Conservation (phyloP, 2,797 vertebrate species). For the Bradypodion ventrale region DNA sequence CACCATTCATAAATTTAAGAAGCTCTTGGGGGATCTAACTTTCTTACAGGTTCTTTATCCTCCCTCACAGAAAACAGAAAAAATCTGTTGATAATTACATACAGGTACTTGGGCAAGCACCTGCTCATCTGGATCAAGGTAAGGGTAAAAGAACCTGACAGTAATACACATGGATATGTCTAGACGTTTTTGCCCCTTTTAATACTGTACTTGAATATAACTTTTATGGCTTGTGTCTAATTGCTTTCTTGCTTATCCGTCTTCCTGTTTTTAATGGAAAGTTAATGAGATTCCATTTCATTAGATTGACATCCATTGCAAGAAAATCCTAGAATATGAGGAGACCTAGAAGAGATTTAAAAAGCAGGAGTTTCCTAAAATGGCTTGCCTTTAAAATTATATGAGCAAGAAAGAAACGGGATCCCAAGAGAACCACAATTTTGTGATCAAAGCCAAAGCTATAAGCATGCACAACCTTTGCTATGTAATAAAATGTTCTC, state of each 20-base stretch:
- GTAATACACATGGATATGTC: neutral
- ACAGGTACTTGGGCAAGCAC: no score
- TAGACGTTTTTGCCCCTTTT: neutral
- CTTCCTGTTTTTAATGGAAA: neutral
- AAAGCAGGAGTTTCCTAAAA: neutral
- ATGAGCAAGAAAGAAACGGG: neutral
- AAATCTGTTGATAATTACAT: neutral
- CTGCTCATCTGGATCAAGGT: neutral
- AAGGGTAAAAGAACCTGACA: neutral
- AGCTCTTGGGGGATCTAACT: neutral
- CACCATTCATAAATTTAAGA: neutral
- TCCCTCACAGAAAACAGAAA: neutral
- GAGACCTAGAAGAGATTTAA: neutral
- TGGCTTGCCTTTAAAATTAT: neutral
- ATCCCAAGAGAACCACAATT: neutral
- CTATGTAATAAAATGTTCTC: conserved; percentile 21
- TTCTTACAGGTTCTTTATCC: neutral
- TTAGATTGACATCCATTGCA: conserved; percentile 15
- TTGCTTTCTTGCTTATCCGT: neutral
- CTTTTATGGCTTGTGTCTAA: neutral
- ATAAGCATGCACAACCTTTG: neutral
- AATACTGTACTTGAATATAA: neutral
- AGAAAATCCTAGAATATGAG: conserved; percentile 27
- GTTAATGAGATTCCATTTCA: conserved; percentile 9
- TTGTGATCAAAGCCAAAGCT: neutral